Base-by-base conservation (phyloP, 1,140 invertebrate species). In the Dermatophagoides farinae region DNA sequence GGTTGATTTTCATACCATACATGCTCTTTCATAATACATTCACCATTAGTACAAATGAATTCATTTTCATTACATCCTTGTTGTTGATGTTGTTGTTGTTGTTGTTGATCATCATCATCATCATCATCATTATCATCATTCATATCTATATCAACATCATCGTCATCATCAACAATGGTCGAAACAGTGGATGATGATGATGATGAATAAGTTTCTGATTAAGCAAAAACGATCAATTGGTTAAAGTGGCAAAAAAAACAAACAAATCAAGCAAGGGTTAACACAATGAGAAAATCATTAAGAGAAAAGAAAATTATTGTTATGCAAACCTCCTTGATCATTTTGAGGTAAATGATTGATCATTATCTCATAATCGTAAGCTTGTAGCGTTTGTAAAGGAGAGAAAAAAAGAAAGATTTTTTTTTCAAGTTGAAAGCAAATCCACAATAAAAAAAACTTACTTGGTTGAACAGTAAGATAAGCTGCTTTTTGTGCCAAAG, bases 21-120 rank as follows among this genome's bases (percentile, higher is more conserved):
- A 58, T 78, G 76, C 4, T 76, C 71, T 68, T 84, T 85, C 0
- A 80, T 75, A 64, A 97, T 90, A 70, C 92, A 97, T 62, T 91
- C 79, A 43, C 88, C 86, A 70, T 88, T 92, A 41, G 78, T 79
- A 68, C 92, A 97, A 0, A 86, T 90, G 0, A 89, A 88, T 74
- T 97, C 81, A 64, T 86, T 76, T 18, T 78, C 71, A 59, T 74
- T 74, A 69, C 90, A 95, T 9, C 77, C 71, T 67, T 70, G 70
- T 58, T 61, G 61, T n/a, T 63, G 51, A n/a, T 46, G 62, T 62
- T 77, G 73, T 31, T 77, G 73, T 14, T 66, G 65, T 46, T 46
- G 44, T 4, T 18, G 20, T 6, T 20, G 14, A 20, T n/a, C 20
- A 55, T 31, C 31, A 31, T 31, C 31, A 31, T 31, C 31, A 31